Conservation (phyloP, 2,888 invertebrate genomes). For the Lymantria dispar region DNA sequence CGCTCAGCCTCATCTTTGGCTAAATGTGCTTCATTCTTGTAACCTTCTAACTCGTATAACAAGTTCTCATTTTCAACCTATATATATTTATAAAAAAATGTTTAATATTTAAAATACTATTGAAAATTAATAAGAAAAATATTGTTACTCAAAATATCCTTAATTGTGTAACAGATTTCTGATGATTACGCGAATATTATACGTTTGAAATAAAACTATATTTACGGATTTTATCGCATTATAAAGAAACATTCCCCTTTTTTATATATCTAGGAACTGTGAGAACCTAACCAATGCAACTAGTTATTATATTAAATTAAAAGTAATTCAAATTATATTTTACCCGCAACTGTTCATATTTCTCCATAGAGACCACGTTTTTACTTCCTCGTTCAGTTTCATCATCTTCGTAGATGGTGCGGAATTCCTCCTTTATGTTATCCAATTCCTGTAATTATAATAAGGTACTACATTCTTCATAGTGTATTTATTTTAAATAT, state of each 20-base stretch:
- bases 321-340: neutral
- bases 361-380: constrained; percentile 51
- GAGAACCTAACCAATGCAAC: too few relatives aligned
- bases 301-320: too few relatives aligned
- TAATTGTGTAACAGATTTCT: too few relatives aligned
- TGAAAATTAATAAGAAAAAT: too few relatives aligned
- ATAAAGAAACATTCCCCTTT: too few relatives aligned
- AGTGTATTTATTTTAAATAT: too few relatives aligned
- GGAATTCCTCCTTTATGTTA: constrained; percentile 65
- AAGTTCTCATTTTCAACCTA: constrained; percentile 93
- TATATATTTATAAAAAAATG: constrained; percentile 8
- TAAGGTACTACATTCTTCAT: too few relatives aligned
- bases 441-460: constrained; percentile 58
- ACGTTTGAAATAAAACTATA: too few relatives aligned
- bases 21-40: constrained; percentile 94
- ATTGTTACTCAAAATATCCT: too few relatives aligned
- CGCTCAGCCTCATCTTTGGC: constrained; percentile 90
- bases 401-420: constrained; percentile 58
- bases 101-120: neutral
- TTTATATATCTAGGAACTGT: too few relatives aligned
- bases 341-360: constrained; percentile 62
- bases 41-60: constrained; percentile 93
- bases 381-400: constrained; percentile 53
- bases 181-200: too few relatives aligned
- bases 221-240: too few relatives aligned